Evolutionary conservation across 2,113 vertebrate species (phyloP).

Genomic region (Notothenia coriiceps): DNA sequence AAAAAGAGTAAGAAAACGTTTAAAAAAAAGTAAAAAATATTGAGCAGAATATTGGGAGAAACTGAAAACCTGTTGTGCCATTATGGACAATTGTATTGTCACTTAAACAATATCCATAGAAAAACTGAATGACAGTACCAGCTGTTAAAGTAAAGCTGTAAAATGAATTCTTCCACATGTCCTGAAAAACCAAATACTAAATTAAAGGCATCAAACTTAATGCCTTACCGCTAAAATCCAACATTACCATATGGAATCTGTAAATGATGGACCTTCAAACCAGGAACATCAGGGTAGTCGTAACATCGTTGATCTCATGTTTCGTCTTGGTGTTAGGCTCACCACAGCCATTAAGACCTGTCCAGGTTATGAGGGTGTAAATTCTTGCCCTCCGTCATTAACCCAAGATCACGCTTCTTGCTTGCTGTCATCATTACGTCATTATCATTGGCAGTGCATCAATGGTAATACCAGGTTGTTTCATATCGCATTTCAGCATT

Average conservation of each 20-base stretch:
- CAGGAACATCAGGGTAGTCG: constrained; percentile 30
- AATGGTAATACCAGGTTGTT: constrained; percentile 49
- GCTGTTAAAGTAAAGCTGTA: constrained; percentile 33
- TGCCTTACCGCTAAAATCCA: constrained; percentile 19
- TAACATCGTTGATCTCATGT: constrained; percentile 54
- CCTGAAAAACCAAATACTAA: constrained; percentile 15
- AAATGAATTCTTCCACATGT: constrained; percentile 55
- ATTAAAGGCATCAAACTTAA: neutral
- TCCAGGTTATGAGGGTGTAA: constrained; percentile 57
- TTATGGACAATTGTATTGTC: constrained; percentile 14
- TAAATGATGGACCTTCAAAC: constrained; percentile 46
- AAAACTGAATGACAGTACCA: constrained; percentile 16
- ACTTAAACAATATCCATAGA: constrained; percentile 25
- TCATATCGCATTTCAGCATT: constrained; percentile 21
- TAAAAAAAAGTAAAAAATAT: constrained; percentile 6
- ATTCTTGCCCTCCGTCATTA: constrained; percentile 45
- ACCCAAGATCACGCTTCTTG: constrained; percentile 47
- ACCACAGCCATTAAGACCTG: constrained; percentile 51
- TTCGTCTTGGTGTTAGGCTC: constrained; percentile 46
- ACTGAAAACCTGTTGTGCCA: constrained; percentile 8
- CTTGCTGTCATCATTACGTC: constrained; percentile 34
- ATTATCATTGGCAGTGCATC: constrained; percentile 43
- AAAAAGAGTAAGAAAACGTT: neutral
- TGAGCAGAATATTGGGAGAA: constrained; percentile 33
- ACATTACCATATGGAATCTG: constrained; percentile 46